Base-by-base conservation (phyloP, 1,140 invertebrate species). In the Ptiloglossa arizonensis region DNA sequence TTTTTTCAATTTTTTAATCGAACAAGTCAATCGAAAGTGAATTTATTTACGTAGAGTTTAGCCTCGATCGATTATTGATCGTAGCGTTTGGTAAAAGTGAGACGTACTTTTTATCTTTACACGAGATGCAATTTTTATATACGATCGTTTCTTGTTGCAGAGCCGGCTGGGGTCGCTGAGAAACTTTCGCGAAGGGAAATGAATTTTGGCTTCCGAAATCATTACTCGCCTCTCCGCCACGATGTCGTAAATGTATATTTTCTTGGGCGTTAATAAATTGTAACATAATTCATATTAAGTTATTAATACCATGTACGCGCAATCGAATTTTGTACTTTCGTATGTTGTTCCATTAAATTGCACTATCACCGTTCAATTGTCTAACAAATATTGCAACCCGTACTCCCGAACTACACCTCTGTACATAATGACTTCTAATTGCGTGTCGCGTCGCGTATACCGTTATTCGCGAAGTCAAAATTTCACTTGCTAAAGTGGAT, bases 151-250 rank as follows among this genome's bases (percentile, higher is more conserved):
- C 44, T 56, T 72, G 48, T 74, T 73, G n/a, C 62, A 88, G 87
- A 4, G 81, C 72, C 17, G 86, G 84, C 19, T 87, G 87, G 77
- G 84, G 84, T 15, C 83, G 85, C 27, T 83, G 38, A 74, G 54
- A 19, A n/a, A 24, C 4, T 8, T 19, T 24, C 19, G 29, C 22
- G 24, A 52, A 54, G 22, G 5, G 22, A n/a, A 52, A 22, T 8
- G 8, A 19, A 52, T 8, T 52, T 22, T 9, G 24, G 6, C 0
- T 9, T 3, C 1, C 0, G 8, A 52, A 24, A 52, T 52, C 50
- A 52, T 52, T 24, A 50, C 6, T n/a, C 17, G 13, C 5, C n/a
- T 2, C 8, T 52, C n/a, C 22, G 24, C 24, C 50, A 24, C 22
- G 17, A 50, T 17, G 15, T 46, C 38, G 17, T 38, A 29, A 32